Base-by-base conservation (phyloP, 2,113 vertebrate genomes). In the Alethe castanea region DNA sequence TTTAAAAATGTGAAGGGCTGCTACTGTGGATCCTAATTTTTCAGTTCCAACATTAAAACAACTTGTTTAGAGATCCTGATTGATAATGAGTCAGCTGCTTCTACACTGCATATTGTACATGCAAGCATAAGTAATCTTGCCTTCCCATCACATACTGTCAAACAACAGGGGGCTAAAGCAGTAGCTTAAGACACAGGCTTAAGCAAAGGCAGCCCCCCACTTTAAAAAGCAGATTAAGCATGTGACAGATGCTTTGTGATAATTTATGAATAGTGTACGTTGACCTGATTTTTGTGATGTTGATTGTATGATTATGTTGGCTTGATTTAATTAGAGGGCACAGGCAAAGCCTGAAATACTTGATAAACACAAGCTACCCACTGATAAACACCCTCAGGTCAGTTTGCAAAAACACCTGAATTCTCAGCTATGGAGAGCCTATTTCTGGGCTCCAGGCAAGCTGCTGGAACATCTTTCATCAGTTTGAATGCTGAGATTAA, bases 201-300 rank as follows among this genome's bases (percentile, higher is more conserved):
- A 93, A 88, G 79, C 86, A 80, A 81, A 81, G 42, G 64, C 90
- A 81, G 64, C 26, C 76, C 81, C 54, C 60, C 29, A 70, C 56
- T 88, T 90, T 47, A 38, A 67, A 97, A 95, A 94, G 64, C 80
- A 93, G 95, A 95, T 95, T 94, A 94, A 65, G 40, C 72, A 40
- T 12, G n/a, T 0, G 5, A 78, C 92, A 97, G 95, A 93, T 91
- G 95, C 77, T 81, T 84, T 79, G 77, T 10, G 12, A 71, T 84
- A 86, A 54, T 94, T 94, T 88, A 89, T 81, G 91, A 89, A 29
- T 45, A 84, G 60, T n/a, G 38, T 74, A 60, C 11, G 8, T 67
- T 96, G 94, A 94, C 94, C 91, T 56, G 22, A 8, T 95, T 97
- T 92, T 94, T 71, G 42, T 40, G 26, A 64, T 79, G 77, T 29